Conservation (phyloP, 2,888 invertebrate species). For the Parascotia fuliginaria region DNA sequence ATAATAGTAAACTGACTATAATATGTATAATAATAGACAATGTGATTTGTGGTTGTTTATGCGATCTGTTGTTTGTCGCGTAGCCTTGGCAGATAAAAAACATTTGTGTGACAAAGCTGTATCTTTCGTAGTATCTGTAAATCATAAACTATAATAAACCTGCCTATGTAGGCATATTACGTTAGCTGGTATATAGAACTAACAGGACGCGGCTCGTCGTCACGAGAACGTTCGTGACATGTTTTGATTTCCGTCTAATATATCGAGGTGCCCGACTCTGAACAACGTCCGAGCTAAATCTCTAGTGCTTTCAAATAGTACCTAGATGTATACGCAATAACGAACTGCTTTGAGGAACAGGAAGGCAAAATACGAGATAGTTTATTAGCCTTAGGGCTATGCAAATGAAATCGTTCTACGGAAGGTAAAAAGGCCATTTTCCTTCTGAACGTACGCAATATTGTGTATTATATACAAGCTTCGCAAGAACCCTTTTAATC, state of each 20-base stretch:
- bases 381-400: constrained; percentile 1
- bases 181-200: constrained; percentile 1
- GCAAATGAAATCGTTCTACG: not conserved
- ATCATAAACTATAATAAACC: not conserved
- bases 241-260: constrained; percentile 58
- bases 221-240: constrained; percentile 54
- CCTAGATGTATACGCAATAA: not conserved
- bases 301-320: constrained; percentile 8
- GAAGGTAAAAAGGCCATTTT: constrained; percentile 1
- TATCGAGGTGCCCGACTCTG: constrained; percentile 20
- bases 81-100: not conserved
- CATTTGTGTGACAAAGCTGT: not conserved
- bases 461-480: not conserved
- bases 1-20: too few relatives aligned
- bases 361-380: constrained; percentile 1
- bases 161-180: not conserved
- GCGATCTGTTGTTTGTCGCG: not conserved
- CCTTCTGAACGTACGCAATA: not conserved
- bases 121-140: not conserved
- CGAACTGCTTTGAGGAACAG: not conserved
- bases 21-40: not conserved
- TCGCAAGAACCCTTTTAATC: constrained; percentile 1
- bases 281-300: constrained; percentile 7
- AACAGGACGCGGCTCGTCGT: constrained; percentile 45
- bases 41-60: not conserved